Evolutionary conservation across 2,888 invertebrate genomes (phyloP).

Genomic region (Nephrotoma appendiculata): DNA sequence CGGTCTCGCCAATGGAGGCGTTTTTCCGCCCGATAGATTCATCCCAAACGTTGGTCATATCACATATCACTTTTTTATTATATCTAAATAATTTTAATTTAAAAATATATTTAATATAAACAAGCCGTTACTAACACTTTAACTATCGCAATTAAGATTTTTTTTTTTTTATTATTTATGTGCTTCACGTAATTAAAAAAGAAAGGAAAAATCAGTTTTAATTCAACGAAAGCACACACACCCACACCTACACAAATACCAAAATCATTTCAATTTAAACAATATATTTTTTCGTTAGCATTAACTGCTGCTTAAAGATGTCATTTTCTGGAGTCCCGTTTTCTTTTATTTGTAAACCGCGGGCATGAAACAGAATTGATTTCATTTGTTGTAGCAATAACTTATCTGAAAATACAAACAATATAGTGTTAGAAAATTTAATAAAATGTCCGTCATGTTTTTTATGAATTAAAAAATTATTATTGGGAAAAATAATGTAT

Average conservation of each 20-base stretch:
- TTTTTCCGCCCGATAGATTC: constrained; percentile 36
- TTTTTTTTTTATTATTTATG: background rate
- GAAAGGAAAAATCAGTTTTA: background rate
- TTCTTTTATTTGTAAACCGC: too few species aligned
- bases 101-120: background rate
- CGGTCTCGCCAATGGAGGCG: constrained; percentile 24
- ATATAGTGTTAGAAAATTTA: too few species aligned
- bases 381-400: too few species aligned
- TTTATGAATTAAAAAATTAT: too few species aligned
- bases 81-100: background rate
- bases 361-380: too few species aligned
- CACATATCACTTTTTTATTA: constrained; percentile 11
- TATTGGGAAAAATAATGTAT: too few species aligned
- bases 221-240: background rate
- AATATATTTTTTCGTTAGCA: too few species aligned
- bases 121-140: background rate
- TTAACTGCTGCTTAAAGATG: too few species aligned
- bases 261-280: too few species aligned
- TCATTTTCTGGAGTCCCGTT: too few species aligned
- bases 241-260: background rate
- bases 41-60: constrained; percentile 32
- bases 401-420: too few species aligned
- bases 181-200: background rate
- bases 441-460: too few species aligned
- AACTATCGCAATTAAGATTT: background rate